Base-by-base conservation (phyloP, 2,888 invertebrate genomes). In the Lasioglossum vierecki region DNA sequence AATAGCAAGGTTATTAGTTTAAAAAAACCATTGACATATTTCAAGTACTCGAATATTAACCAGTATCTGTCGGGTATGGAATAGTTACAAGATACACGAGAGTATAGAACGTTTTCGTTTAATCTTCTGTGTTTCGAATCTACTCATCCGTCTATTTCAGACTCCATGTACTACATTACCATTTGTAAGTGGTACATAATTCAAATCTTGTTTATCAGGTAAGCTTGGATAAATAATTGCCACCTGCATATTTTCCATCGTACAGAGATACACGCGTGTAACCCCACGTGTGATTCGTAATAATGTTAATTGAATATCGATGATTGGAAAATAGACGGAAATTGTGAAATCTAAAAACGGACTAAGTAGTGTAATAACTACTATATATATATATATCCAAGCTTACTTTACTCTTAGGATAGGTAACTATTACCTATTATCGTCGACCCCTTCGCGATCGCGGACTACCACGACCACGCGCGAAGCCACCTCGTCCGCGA, bases 391-490 rank as follows among this genome's bases (percentile, higher is more conserved):
- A 35, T 86, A 80, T 76, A 82, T 30, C 78, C 82, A 84, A 84
- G 70, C 79, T 86, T 77, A 79, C 46, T 80, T 35, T 26, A 35
- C 66, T 72, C 76, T 53, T 77, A 53, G 35, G 44, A 70, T 63
- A 77, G 39, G 57, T 4, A 68, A 68, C 22, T 63, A 53, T 53
- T 35, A 68, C 66, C 39, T 39, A 84, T 93, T 94, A 95, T 92
- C 95, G 94, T 63, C 95, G 92, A 39, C 94, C 94, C 90, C 95
- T 92, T 80, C 95, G 91, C 4, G 94, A 94, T 66, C 95, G 93
- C 13, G 91, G 89, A n/a, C 89, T 87, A 76, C 86, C 91, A 3
- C 94, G 91, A 26, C 92, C 93, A 57, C 94, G 93, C 0, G 63
- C 53, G n/a, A 87, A 92, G n/a, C 91, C 91, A 18, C 93, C 91